Percentiles rank a stretch among this genome's conserved stretches.
Conservation (phyloP, 2,113 vertebrate genomes). For the Leptodactylus fuscus region DNA sequence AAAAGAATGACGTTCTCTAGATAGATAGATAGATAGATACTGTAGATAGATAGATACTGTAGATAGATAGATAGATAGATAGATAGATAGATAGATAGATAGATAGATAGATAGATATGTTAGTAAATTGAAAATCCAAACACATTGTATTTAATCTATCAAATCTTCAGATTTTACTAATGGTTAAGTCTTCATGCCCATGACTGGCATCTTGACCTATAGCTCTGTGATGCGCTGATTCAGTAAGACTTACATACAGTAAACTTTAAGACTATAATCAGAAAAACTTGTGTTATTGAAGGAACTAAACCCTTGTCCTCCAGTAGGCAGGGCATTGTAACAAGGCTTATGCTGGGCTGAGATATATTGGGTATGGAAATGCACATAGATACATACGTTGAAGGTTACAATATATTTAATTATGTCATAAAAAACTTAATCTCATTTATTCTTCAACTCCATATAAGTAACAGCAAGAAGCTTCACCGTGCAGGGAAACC, state of each 20-base stretch:
- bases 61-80: neutral
- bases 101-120: neutral
- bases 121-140: neutral
- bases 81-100: neutral
- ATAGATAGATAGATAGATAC: neutral
- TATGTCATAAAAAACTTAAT: neutral
- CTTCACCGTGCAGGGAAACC: neutral
- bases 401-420: neutral
- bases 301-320: neutral
- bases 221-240: neutral
- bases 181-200: neutral
- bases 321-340: neutral
- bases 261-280: neutral
- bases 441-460: neutral
- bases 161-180: neutral
- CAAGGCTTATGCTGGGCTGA: neutral
- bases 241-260: neutral
- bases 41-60: no score
- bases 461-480: neutral
- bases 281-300: no score
- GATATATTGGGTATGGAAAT: neutral
- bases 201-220: neutral
- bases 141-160: neutral
- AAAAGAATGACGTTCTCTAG: neutral
- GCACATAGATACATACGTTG: neutral